Conservation (phyloP, 2,113 vertebrate species). For the Crotophaga sulcirostris region DNA sequence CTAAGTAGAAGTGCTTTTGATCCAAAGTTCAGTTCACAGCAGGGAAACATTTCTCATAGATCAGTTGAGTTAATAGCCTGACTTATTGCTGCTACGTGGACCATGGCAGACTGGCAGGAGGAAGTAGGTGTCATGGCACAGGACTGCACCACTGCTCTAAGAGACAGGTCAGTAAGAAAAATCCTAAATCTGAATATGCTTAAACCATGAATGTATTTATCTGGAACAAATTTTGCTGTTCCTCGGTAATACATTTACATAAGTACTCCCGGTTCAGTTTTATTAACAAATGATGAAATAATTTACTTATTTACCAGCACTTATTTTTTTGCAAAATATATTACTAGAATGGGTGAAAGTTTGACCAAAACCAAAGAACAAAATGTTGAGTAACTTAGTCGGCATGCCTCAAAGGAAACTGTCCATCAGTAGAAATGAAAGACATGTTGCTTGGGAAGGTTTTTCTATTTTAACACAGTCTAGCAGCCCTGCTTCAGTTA, state of each 20-base stretch:
- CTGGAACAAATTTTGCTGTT: neutral
- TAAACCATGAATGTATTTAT: neutral
- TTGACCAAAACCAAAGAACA: neutral
- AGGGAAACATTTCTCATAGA: neutral
- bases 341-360: neutral
- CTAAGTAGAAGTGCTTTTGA: neutral
- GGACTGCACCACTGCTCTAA: neutral
- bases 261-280: neutral
- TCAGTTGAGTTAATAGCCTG: neutral
- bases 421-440: neutral
- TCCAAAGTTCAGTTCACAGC: neutral
- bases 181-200: neutral
- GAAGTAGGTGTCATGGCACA: neutral
- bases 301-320: neutral
- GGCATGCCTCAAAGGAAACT: neutral
- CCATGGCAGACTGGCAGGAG: neutral
- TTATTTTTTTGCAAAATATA: neutral
- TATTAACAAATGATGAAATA: neutral
- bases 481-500: neutral
- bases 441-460: neutral
- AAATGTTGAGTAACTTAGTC: neutral
- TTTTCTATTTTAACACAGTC: neutral
- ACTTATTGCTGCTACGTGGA: neutral
- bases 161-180: neutral
- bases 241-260: neutral